Conservation (phyloP, 1,140 invertebrate species). For the Brachionus plicatilis region DNA sequence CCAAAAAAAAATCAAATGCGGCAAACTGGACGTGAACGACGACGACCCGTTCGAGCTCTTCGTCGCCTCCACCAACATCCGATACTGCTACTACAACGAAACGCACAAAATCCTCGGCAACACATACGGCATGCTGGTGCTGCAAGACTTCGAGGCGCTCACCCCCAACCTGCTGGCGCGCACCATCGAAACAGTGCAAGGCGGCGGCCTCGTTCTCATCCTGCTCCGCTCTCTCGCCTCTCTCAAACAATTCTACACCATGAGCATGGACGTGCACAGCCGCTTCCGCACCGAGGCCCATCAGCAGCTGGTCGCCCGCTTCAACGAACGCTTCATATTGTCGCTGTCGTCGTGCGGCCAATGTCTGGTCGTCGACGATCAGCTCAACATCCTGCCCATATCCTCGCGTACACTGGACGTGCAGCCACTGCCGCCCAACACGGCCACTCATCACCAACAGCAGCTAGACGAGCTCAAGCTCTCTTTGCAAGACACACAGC, state of each 20-base stretch:
- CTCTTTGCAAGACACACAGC: conserved; percentile 77
- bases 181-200: conserved; percentile 96
- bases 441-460: too few relatives aligned
- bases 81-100: conserved; percentile 93
- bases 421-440: conserved; percentile 62
- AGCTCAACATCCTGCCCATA: conserved; percentile 81
- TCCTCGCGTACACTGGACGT: conserved; percentile 80
- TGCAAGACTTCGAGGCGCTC: conserved; percentile 97
- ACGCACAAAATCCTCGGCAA: conserved; percentile 96
- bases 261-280: conserved; percentile 84
- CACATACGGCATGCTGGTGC: conserved; percentile 91
- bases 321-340: conserved; percentile 91
- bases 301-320: conserved; percentile 80
- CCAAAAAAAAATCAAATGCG: conserved; percentile 74
- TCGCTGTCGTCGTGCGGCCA: conserved; percentile 78
- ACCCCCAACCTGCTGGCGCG: conserved; percentile 96
- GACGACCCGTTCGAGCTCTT: conserved; percentile 96
- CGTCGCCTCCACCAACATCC: conserved; percentile 86
- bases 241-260: conserved; percentile 86
- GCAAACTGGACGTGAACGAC: conserved; percentile 79
- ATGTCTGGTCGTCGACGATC: conserved; percentile 85
- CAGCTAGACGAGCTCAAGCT: conserved; percentile 64
- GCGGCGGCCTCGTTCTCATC: conserved; percentile 86
- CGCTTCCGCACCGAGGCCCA: conserved; percentile 89
- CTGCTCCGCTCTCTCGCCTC: conserved; percentile 76